Evolutionary conservation across 2,797 vertebrate species (phyloP), one percentile per base, ranked within the genome.

Genomic region (Pteronotus mesoamericanus): DNA sequence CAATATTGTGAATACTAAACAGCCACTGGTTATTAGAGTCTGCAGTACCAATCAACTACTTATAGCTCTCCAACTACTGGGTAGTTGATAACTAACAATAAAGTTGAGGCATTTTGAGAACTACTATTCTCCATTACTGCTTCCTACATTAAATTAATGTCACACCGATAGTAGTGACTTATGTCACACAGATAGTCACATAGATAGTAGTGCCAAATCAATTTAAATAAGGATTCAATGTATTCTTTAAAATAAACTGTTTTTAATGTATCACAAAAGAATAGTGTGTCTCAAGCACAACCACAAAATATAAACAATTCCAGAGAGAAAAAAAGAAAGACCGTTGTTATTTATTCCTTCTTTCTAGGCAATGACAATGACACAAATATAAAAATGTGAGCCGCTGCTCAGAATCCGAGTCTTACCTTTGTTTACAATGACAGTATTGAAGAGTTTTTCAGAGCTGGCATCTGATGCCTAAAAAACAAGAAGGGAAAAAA

Each of bases 401-500:
- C 37, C 57, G 86, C 2, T 4, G 46, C 84, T 96, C 34, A 29
- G 85, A 94, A 93, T 39, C 21, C 71, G 71, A 85, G 55, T 24
- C 98, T 98, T 99, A 99, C 99, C 99, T 99, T 99, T 99, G 99
- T 99, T 99, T 98, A 99, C 83, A 89, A 94, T 98, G 98, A 99
- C 98, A 92, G 99, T 98, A 98, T 99, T 99, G 99, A 99, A 99
- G 97, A 99, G 99, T 98, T 99, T 99, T 98, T 99, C 99, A 77
- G 99, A 99, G 98, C 98, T 99, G 98, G 99, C 99, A 99, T 99
- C 99, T 53, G 99, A 99, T 94, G 99, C 99, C 99, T 99, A 98
- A 79, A 98, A 98, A 96, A 98, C 46, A 98, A 98, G 96, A 89
- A 96, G 29, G 32, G 88, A 96, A 15, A 26, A 18, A 2, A 85